A percentile compares a stretch with the other conserved stretches of the same genome.
phyloP scores from a whole-genome alignment of 2,888 invertebrate species.

The Hermaeophaga mercurialis region DNA sequence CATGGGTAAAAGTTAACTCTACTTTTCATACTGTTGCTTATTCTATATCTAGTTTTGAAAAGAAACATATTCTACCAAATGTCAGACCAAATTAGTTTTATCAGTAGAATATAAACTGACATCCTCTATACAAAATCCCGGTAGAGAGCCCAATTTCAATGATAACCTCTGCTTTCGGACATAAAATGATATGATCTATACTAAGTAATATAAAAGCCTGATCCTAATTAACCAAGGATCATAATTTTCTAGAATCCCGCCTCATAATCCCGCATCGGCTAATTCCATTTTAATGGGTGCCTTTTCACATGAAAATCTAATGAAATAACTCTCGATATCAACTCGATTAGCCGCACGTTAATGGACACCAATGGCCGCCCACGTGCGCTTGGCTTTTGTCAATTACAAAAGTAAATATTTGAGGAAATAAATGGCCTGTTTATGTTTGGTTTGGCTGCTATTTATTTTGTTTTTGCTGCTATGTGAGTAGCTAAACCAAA shows the following conservation, averaged over 20 bases:
- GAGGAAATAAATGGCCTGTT: neutral
- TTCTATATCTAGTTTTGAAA: too few relatives aligned
- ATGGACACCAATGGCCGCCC: neutral
- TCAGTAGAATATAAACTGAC: too few relatives aligned
- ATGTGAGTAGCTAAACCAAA: too few relatives aligned
- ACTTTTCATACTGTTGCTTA: too few relatives aligned
- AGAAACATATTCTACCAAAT: too few relatives aligned
- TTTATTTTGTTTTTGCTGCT: too few relatives aligned
- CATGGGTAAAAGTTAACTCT: too few relatives aligned
- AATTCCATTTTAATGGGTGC: conserved; percentile 5
- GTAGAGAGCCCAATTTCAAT: too few relatives aligned
- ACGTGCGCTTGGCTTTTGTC: conserved; percentile 8
- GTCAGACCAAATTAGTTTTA: too few relatives aligned
- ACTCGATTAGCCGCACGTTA: conserved; percentile 8
- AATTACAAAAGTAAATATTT: conserved; percentile 1
- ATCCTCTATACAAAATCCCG: too few relatives aligned
- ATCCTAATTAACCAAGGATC: neutral
- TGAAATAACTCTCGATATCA: conserved; percentile 7
- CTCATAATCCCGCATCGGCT: neutral
- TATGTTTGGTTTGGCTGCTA: too few relatives aligned
- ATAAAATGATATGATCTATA: neutral
- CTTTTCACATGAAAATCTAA: conserved; percentile 11
- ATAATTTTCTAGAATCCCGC: conserved; percentile 2
- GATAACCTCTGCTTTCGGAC: too few relatives aligned
- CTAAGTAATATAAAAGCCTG: neutral